A percentile compares a stretch with the other conserved stretches of the same genome.
Conservation (phyloP, 2,797 vertebrate species). For the Rallus crepitans region DNA sequence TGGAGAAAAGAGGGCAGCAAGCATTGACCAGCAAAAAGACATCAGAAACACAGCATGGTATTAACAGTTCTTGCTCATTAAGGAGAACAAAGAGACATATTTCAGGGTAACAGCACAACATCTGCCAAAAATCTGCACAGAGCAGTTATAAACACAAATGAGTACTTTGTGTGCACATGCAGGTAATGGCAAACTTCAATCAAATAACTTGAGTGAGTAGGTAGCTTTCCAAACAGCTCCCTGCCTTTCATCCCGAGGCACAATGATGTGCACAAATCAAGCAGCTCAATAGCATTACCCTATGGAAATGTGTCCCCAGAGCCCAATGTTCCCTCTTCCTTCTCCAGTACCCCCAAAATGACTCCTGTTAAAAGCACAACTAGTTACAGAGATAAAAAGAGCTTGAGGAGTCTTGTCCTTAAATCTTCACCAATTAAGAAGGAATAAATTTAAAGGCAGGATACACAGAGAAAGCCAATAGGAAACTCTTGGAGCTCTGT, state of each 20-base stretch:
- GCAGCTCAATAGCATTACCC: slow-evolving; percentile 46
- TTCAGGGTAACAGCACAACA: not conserved
- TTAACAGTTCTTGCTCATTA: slow-evolving; percentile 15
- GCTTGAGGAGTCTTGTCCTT: not conserved
- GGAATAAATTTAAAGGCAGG: not conserved
- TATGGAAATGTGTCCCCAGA: slow-evolving; percentile 43
- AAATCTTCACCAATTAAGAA: not conserved
- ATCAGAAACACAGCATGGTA: not conserved
- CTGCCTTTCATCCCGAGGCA: not conserved
- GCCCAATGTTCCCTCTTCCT: slow-evolving; percentile 36
- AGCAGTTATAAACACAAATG: slow-evolving; percentile 41
- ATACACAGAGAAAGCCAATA: not conserved
- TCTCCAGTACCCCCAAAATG: not conserved
- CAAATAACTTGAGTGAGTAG: slow-evolving; percentile 17
- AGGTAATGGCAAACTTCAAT: slow-evolving; percentile 10
- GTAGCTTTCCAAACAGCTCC: not conserved
- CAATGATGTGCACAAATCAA: slow-evolving; percentile 37
- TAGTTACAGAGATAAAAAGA: slow-evolving; percentile 20
- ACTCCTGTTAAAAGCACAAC: slow-evolving; percentile 10
- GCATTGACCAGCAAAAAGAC: not conserved
- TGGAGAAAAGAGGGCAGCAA: not conserved
- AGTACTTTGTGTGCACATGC: not conserved
- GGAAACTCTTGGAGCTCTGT: not conserved
- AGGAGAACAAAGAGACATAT: not conserved
- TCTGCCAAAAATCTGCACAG: slow-evolving; percentile 10